Evolutionary conservation across 2,797 vertebrate genomes (phyloP), one percentile per base, ranked within the genome.

Genomic region (Melopsittacus undulatus): DNA sequence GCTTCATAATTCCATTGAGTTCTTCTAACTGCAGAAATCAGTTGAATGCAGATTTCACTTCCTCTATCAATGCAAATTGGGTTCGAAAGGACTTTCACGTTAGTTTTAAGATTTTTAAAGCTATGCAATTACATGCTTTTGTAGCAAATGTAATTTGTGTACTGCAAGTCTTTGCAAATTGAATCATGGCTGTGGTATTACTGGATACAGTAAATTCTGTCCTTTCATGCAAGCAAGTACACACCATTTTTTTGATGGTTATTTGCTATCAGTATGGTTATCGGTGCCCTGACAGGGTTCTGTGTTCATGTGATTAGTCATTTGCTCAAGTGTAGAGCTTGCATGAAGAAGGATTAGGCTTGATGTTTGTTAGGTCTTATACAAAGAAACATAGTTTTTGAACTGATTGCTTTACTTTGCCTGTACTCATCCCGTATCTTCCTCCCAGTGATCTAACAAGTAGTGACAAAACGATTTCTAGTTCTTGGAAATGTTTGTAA

Each of bases 61-160:
- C 86, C 57, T 92, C 32, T 83, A 0, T 91, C 77, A 54, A 34
- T 87, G 86, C 78, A 87, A 82, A 77, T 89, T 3, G 7, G 29
- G 9, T 93, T 82, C 1, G 3, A 82, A 84, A 90, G 38, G 45
- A 52, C 83, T 90, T 96, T 74, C 10, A 27, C 54, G 18, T 89
- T 89, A 45, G 10, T 75, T 91, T 84, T 61, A 68, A n/a, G 49
- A 64, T 80, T 95, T 94, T 90, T 74, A 20, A 79, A 90, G 66
- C 52, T 62, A 3, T 68, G 13, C 56, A 62, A 1, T 95, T 95
- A 48, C 42, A 51, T 93, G 75, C 51, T 82, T 87, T 85, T 54
- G 54, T 83, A 70, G 61, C n/a, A 87, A 92, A 77, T 68, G 57
- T 27, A 49, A 27, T 77, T 91, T 4, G 11, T 57, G n/a, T 91